Conservation (phyloP, 1,140 invertebrate genomes). For the Lordiphosa mommai region DNA sequence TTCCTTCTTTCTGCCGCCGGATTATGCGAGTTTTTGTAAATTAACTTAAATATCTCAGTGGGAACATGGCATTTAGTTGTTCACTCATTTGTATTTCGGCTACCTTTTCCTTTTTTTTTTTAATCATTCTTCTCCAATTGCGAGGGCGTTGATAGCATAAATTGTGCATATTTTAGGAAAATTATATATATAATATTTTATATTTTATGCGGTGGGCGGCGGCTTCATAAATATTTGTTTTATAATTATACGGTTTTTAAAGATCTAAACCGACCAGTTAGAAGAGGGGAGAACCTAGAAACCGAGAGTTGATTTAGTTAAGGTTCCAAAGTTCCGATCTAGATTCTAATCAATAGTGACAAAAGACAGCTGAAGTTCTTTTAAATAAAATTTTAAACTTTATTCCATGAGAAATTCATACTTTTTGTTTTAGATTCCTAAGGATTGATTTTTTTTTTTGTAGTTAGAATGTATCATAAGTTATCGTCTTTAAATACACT, state of each 20-base stretch:
- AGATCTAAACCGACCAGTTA: not conserved
- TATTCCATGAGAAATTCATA: too few relatives aligned
- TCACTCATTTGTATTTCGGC: constrained; percentile 32
- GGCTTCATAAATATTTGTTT: constrained; percentile 28
- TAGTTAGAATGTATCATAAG: too few relatives aligned
- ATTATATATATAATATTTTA: constrained; percentile 22
- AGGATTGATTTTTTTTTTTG: too few relatives aligned
- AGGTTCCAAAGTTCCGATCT: too few relatives aligned
- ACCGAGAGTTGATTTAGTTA: too few relatives aligned
- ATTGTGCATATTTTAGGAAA: constrained; percentile 17
- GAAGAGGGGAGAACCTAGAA: not conserved
- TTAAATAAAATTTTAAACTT: too few relatives aligned
- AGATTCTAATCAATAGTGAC: too few relatives aligned
- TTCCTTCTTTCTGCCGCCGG: constrained; percentile 47
- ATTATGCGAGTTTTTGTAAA: constrained; percentile 62
- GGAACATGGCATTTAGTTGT: constrained; percentile 19
- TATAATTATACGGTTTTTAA: constrained; percentile 26
- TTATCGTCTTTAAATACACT: too few relatives aligned
- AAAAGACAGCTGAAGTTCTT: too few relatives aligned
- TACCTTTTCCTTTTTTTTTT: too few relatives aligned
- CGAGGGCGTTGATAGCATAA: constrained; percentile 48
- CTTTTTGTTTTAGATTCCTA: too few relatives aligned
- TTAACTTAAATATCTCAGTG: constrained; percentile 61
- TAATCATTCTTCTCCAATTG: not conserved
- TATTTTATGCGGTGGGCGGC: too few relatives aligned